Conservation (phyloP, 2,797 vertebrate genomes). For the Melopsittacus undulatus region DNA sequence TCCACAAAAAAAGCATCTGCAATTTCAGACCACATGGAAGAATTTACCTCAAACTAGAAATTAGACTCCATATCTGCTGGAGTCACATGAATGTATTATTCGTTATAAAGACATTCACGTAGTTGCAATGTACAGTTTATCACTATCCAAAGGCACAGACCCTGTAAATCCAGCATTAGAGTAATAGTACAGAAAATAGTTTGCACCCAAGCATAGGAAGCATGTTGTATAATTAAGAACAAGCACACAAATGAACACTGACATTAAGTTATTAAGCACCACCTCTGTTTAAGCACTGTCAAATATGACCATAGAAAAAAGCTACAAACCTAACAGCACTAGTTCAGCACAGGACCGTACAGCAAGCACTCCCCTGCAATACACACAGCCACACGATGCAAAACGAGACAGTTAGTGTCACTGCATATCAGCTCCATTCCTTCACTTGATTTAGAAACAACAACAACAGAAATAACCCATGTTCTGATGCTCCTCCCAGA, state of each 20-base stretch:
- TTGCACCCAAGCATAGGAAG: background rate
- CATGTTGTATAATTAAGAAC: background rate
- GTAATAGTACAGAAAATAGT: background rate
- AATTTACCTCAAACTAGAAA: background rate
- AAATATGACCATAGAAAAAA: background rate
- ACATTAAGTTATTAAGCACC: background rate
- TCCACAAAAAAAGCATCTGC: background rate
- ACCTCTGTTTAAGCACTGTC: background rate
- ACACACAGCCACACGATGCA: background rate
- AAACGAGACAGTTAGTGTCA: background rate
- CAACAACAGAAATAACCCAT: background rate
- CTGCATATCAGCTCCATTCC: background rate
- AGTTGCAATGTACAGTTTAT: background rate
- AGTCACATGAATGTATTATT: background rate
- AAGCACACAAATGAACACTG: background rate
- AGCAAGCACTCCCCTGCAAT: conserved; percentile 44
- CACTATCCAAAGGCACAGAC: background rate
- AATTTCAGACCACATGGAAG: background rate
- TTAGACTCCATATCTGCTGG: background rate
- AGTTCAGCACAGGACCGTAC: conserved; percentile 25
- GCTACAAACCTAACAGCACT: background rate
- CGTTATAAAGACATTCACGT: background rate
- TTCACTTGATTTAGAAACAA: background rate
- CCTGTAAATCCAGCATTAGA: background rate
- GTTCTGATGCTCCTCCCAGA: background rate